A percentile compares a stretch with the other conserved stretches of the same genome.
These are phyloP conservation scores for Phthorimaea operculella DNA, from an alignment of 1,140 invertebrate genomes.

Conservation along the genomic window DNA sequence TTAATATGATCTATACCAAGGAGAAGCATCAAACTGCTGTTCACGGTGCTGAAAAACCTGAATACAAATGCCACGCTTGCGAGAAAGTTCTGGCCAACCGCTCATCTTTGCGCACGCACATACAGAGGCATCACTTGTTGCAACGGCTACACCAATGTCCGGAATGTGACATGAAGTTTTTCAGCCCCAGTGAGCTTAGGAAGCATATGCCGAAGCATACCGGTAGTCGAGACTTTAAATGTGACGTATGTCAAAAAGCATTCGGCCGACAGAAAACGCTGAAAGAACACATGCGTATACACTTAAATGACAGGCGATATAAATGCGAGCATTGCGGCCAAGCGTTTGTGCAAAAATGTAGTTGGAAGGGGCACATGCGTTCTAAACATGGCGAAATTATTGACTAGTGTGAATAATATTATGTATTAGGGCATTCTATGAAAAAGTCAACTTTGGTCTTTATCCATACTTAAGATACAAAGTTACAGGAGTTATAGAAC, in stretches of 20 bases:
- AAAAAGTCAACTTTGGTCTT: no score
- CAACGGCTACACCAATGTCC: slow-evolving; percentile 14
- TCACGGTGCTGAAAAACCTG: slow-evolving; percentile 15
- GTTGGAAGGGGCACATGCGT: slow-evolving; percentile 25
- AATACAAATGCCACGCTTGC: slow-evolving; percentile 25
- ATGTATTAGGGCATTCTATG: no score
- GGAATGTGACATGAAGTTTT: slow-evolving; percentile 23
- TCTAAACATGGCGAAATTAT: slow-evolving; percentile 23
- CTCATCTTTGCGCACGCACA: slow-evolving; percentile 15
- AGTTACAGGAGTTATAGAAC: no score
- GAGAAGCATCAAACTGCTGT: slow-evolving; percentile 20
- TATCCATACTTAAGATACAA: no score
- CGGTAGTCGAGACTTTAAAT: slow-evolving; percentile 76
- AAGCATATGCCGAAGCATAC: slow-evolving; percentile 68
- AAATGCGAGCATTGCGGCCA: slow-evolving; percentile 54
- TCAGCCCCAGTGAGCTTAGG: slow-evolving; percentile 24
- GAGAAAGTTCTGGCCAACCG: slow-evolving; percentile 16
- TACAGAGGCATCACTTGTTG: slow-evolving; percentile 26
- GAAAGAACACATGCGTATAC: slow-evolving; percentile 61
- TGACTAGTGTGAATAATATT: no score
- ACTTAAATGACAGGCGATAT: slow-evolving; percentile 55
- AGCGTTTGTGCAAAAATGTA: slow-evolving; percentile 35
- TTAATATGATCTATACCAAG: slow-evolving; percentile 14
- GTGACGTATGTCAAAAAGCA: slow-evolving; percentile 72
- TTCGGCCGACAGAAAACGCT: slow-evolving; percentile 69